Evolutionary conservation across 2,797 vertebrate species (phyloP).

Genomic region (Mormyrops boulengeri): DNA sequence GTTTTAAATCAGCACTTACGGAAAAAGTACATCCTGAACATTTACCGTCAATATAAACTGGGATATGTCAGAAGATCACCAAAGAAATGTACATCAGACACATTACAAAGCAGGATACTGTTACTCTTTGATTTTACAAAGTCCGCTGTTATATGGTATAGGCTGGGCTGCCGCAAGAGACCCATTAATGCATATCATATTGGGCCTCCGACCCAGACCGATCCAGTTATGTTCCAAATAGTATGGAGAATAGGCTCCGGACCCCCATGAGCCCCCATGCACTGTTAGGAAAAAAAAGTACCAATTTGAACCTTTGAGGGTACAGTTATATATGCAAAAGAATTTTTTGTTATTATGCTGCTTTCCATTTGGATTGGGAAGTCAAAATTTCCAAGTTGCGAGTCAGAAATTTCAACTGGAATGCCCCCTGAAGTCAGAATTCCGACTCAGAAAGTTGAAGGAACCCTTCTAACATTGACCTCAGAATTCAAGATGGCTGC

Average conservation of each 20-base stretch:
- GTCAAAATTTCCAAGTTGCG: too few species aligned
- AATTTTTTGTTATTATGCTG: too few species aligned
- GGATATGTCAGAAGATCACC: not conserved
- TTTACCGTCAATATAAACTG: not conserved
- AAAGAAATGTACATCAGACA: not conserved
- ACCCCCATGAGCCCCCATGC: not conserved
- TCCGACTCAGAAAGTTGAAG: too few species aligned
- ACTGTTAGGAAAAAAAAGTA: not conserved
- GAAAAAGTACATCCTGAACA: not conserved
- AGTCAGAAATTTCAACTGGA: too few species aligned
- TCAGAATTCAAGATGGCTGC: too few species aligned
- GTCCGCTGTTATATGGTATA: not conserved
- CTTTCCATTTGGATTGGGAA: too few species aligned
- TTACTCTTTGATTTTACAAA: not conserved
- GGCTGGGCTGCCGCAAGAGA: not conserved
- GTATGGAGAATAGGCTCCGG: not conserved
- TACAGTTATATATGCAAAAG: too few species aligned
- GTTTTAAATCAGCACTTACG: not conserved
- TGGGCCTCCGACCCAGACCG: not conserved
- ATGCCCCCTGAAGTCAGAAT: too few species aligned
- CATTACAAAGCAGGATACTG: not conserved
- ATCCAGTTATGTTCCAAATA: not conserved
- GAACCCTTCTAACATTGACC: too few species aligned
- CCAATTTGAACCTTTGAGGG: not conserved
- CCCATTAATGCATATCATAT: not conserved